Conservation (phyloP, 2,888 invertebrate genomes). For the Alsophila aescularia region DNA sequence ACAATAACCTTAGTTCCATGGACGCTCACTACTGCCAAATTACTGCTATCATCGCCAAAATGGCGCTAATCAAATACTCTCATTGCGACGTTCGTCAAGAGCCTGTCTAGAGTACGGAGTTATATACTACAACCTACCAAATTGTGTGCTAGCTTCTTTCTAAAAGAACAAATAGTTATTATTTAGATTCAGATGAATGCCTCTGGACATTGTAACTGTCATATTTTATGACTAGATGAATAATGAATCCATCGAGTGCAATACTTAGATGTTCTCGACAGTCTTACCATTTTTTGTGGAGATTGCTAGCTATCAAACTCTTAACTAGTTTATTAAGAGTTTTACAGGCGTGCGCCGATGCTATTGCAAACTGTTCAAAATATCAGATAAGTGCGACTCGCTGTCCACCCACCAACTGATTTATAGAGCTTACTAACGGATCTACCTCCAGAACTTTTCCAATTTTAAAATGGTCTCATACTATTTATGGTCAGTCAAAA, state of each 20-base stretch:
- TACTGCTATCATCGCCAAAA: too few species aligned
- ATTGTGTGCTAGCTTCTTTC: conserved; percentile 64
- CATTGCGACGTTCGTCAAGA: too few species aligned
- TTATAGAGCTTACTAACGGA: conserved; percentile 54
- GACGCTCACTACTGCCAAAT: too few species aligned
- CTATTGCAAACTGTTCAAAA: conserved; percentile 29
- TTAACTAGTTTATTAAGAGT: neutral
- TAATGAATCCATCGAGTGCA: too few species aligned
- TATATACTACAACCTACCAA: too few species aligned
- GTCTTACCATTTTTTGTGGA: too few species aligned
- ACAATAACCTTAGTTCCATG: too few species aligned
- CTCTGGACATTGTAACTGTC: neutral
- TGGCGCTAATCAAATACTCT: too few species aligned
- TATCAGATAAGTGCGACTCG: conserved; percentile 56
- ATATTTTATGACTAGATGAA: too few species aligned
- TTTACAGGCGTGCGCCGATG: conserved; percentile 14
- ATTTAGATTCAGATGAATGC: conserved; percentile 43
- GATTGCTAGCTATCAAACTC: too few species aligned
- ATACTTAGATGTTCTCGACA: too few species aligned
- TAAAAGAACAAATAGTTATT: conserved; percentile 66
- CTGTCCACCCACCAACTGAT: conserved; percentile 66
- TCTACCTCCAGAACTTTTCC: conserved; percentile 40
- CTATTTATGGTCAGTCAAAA: conserved; percentile 22
- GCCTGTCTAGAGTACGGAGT: too few species aligned
- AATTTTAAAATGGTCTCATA: conserved; percentile 42